Conservation (phyloP, 2,797 vertebrate genomes). For the Ammospiza maritima region DNA sequence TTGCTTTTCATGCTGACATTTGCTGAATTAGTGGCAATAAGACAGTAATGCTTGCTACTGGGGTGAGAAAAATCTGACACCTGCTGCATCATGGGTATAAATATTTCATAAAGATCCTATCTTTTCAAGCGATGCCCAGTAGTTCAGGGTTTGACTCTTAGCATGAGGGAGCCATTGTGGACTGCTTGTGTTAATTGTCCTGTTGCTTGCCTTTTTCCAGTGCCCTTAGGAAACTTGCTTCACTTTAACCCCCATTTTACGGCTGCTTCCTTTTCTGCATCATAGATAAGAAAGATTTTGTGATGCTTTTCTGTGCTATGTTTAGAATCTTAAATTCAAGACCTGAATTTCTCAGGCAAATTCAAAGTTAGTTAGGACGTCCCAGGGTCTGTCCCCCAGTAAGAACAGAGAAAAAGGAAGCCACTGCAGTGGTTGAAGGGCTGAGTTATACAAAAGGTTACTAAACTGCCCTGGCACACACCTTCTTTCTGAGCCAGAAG, state of each 20-base stretch:
- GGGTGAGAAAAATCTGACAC: constrained; percentile 14
- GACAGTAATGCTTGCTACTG: neutral
- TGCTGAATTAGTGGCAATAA: constrained; percentile 25
- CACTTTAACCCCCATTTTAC: neutral
- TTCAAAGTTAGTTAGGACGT: constrained; percentile 12
- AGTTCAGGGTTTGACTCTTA: neutral
- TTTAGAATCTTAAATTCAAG: constrained; percentile 1
- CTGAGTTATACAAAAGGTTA: constrained; percentile 47
- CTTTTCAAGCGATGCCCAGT: neutral
- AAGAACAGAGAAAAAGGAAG: constrained; percentile 34
- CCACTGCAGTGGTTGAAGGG: neutral
- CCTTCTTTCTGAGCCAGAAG: constrained; percentile 63
- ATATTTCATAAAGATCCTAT: neutral
- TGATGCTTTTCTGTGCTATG: neutral
- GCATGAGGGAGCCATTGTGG: neutral
- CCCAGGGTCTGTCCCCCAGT: neutral
- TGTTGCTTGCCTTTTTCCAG: neutral
- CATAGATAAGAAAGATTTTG: neutral
- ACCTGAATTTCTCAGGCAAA: neutral
- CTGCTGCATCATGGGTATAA: neutral
- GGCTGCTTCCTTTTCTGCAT: neutral
- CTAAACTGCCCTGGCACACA: constrained; percentile 58
- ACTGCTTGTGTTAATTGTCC: neutral
- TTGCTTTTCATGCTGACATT: constrained; percentile 13
- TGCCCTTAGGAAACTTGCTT: neutral